Evolutionary conservation across 2,797 vertebrate species (phyloP), one percentile per base, ranked within the genome.

Genomic region (Silurus aristotelis): DNA sequence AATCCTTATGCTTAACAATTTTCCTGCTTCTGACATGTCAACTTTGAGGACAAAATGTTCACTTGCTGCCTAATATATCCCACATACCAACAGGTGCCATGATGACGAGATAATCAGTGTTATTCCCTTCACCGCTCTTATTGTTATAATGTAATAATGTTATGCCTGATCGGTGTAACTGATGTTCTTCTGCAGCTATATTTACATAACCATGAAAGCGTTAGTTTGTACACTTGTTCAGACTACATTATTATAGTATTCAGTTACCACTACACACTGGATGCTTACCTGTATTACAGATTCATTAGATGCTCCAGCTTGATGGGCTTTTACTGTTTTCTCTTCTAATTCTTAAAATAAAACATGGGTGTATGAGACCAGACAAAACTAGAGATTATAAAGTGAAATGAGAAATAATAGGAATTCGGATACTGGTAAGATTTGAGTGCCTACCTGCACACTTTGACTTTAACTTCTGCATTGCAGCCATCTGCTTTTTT

Each of bases 401-500:
- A 7, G 1, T 19, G 0, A 43, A 5, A 84, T 70, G 6, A 55
- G 13, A 38, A 43, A 7, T 43, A 76, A 82, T 2, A 1, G 15
- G 60, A 43, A 38, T 43, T 9, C 27, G 46, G 22, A 6, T 17
- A 27, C 14, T 2, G 10, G 15, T 20, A n/a, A n/a, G 19, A 64
- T 0, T 6, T 46, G 19, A 61, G 12, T 10, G 2, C 67, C n/a
- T 94, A 99, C 98, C 98, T 96, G 96, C 68, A 91, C 94, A 98
- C 94, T 91, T 96, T 86, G 94, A 91, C 91, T 99, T 99, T 83
- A 96, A 92, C 94, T 97, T 99, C 91, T 99, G 98, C 89, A 98
- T 94, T 22, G 95, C 90, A 91, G 96, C 93, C 91, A 99, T 94
- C 89, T 99, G 98, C 86, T 99, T 99, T 93, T 98, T 99, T 79